Conservation (phyloP, 2,888 invertebrate genomes). For the Nomada ferruginata region DNA sequence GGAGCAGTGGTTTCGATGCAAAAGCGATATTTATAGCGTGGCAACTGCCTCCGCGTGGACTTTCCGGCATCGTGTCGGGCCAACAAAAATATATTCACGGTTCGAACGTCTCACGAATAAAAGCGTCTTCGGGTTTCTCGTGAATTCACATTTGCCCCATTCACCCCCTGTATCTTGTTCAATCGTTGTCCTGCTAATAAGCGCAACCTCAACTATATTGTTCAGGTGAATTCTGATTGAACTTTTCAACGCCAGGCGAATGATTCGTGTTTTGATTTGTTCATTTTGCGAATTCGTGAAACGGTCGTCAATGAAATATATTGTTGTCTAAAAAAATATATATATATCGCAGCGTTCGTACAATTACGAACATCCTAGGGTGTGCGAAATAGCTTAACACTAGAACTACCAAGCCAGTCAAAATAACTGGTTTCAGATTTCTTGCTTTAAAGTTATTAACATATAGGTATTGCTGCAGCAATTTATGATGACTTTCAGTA, state of each 20-base stretch:
- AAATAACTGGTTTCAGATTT: no score
- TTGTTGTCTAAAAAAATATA: no score
- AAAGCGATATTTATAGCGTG: slow-evolving; percentile 81
- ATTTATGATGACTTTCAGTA: no score
- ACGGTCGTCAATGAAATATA: no score
- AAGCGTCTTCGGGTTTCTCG: slow-evolving; percentile 52
- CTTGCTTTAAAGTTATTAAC: no score
- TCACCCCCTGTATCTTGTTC: neutral
- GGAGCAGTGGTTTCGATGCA: slow-evolving; percentile 79
- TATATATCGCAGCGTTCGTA: no score
- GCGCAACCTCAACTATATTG: neutral
- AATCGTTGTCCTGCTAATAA: neutral
- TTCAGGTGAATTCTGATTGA: neutral
- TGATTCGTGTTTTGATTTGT: neutral
- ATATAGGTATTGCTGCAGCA: no score
- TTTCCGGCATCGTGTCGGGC: slow-evolving; percentile 78
- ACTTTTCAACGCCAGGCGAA: slow-evolving; percentile 7
- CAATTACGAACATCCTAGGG: neutral
- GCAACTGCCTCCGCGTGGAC: slow-evolving; percentile 76
- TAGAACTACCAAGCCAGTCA: no score
- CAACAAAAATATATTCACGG: slow-evolving; percentile 80
- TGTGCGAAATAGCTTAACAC: neutral
- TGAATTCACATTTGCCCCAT: slow-evolving; percentile 3
- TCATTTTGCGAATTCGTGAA: neutral
- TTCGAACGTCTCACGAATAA: slow-evolving; percentile 66